Conservation (phyloP, 2,888 invertebrate species). For the Agrochola macilenta region DNA sequence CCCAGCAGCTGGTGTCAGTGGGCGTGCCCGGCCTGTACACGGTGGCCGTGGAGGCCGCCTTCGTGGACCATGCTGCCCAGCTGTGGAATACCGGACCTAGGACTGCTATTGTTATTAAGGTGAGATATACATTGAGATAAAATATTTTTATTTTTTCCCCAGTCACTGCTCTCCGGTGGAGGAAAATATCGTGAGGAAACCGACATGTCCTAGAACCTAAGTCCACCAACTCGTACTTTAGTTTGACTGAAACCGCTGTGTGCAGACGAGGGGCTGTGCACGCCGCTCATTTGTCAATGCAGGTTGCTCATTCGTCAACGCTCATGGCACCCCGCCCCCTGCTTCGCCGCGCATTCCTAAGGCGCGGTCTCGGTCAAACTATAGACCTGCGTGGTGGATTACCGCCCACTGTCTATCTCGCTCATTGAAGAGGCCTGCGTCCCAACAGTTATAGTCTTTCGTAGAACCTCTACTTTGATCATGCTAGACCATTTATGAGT, state of each 20-base stretch:
- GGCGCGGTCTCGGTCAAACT: too few relatives aligned
- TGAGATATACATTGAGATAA: constrained; percentile 73
- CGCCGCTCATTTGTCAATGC: too few relatives aligned
- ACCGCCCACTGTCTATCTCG: background rate
- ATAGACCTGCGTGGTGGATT: background rate
- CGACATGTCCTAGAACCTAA: background rate
- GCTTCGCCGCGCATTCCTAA: too few relatives aligned
- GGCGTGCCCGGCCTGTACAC: constrained; percentile 85
- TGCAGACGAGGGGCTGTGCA: too few relatives aligned
- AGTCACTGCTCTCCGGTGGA: background rate
- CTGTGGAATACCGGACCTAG: constrained; percentile 98
- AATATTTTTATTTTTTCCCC: background rate
- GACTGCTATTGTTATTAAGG: constrained; percentile 94
- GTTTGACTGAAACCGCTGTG: too few relatives aligned
- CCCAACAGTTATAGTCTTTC: background rate
- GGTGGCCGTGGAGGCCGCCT: constrained; percentile 95
- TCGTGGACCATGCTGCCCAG: constrained; percentile 95
- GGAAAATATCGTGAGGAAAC: background rate
- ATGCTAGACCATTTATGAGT: too few relatives aligned
- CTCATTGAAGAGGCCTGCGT: background rate
- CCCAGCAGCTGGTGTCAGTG: constrained; percentile 96
- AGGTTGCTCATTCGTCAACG: too few relatives aligned
- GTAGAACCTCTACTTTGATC: background rate
- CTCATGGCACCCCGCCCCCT: too few relatives aligned
- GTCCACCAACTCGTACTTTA: background rate